A percentile compares a stretch with the other conserved stretches of the same genome.
These are phyloP conservation scores for Penaeus japonicus DNA, from an alignment of 1,140 invertebrate genomes.

Conservation along the genomic window DNA sequence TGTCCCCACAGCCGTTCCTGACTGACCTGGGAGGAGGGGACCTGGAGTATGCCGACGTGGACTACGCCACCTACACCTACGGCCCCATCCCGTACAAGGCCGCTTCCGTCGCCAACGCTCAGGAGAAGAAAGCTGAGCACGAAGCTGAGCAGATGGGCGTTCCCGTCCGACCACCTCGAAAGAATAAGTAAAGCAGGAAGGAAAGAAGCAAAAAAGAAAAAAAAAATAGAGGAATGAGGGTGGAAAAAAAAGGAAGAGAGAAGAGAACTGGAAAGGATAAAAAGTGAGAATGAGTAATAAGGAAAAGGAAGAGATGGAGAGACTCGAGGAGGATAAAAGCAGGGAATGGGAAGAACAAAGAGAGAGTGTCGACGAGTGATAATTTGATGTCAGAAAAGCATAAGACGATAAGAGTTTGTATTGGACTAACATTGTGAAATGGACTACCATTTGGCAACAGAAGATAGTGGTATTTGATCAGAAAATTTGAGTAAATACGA, in stretches of 20 bases:
- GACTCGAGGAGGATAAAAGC: not conserved
- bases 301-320: not conserved
- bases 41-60: slow-evolving; percentile 87
- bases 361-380: not conserved
- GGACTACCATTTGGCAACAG: too few relatives aligned
- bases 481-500: too few relatives aligned
- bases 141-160: slow-evolving; percentile 59
- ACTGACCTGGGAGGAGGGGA: slow-evolving; percentile 73
- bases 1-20: slow-evolving; percentile 71
- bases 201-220: not conserved
- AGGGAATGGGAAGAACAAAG: not conserved
- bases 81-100: slow-evolving; percentile 91
- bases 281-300: not conserved
- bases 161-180: slow-evolving; percentile 59
- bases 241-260: not conserved
- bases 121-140: slow-evolving; percentile 59
- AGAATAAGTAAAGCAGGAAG: slow-evolving; percentile 38
- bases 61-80: slow-evolving; percentile 77
- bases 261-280: not conserved
- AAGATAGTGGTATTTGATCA: too few relatives aligned
- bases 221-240: not conserved
- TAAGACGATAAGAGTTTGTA: not conserved
- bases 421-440: not conserved
- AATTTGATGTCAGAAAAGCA: not conserved
- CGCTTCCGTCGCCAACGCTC: slow-evolving; percentile 72